Percentiles rank a stretch among this genome's conserved stretches.
phyloP scores from a whole-genome alignment of 2,888 invertebrate genomes.

The Pachliopta kotzebuea region DNA sequence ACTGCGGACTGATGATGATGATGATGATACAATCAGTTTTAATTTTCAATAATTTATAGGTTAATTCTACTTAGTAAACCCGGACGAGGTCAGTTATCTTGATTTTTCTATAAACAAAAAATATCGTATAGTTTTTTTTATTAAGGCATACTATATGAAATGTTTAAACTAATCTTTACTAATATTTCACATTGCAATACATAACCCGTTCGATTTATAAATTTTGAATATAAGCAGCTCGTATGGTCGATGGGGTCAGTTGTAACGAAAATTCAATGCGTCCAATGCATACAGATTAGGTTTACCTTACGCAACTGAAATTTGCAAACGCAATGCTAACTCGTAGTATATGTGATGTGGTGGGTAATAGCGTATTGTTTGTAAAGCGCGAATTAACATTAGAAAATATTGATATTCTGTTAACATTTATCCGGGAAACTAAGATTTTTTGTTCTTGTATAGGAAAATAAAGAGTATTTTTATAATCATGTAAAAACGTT shows the following conservation, averaged over 20 bases:
- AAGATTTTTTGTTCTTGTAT: constrained; percentile 9
- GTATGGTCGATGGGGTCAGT: constrained; percentile 18
- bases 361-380: constrained; percentile 29
- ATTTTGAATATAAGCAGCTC: constrained; percentile 22
- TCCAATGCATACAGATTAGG: constrained; percentile 26
- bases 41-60: too few relatives aligned
- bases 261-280: constrained; percentile 29
- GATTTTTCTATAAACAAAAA: too few relatives aligned
- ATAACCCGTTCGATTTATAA: constrained; percentile 14
- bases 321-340: constrained; percentile 25
- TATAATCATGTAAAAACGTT: too few relatives aligned
- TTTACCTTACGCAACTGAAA: constrained; percentile 27
- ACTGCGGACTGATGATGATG: too few relatives aligned
- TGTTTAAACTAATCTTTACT: not conserved
- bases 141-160: too few relatives aligned
- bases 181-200: constrained; percentile 10
- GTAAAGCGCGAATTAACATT: constrained; percentile 27
- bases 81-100: too few relatives aligned
- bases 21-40: too few relatives aligned
- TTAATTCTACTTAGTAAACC: too few relatives aligned
- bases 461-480: too few relatives aligned
- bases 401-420: constrained; percentile 23
- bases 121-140: too few relatives aligned
- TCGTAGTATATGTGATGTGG: constrained; percentile 18
- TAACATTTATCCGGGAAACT: constrained; percentile 14